phyloP scores from a whole-genome alignment of 2,113 vertebrate species.

The Campylomormyrus tamandua region DNA sequence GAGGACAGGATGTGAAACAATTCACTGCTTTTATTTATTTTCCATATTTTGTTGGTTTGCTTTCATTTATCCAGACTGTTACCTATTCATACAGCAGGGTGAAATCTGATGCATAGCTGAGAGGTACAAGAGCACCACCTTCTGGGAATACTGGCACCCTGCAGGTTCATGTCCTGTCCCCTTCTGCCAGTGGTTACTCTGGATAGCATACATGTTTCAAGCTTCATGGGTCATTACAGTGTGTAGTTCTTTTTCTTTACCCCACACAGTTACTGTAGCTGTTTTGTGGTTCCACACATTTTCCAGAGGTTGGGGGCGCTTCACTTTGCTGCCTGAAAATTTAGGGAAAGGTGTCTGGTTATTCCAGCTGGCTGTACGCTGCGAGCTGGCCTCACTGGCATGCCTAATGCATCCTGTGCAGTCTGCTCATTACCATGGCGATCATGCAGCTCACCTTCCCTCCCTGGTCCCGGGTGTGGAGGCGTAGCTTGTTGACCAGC shows the following conservation, averaged over 20 bases:
- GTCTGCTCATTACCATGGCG: background rate
- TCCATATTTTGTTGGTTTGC: background rate
- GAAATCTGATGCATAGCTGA: background rate
- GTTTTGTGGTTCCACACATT: background rate
- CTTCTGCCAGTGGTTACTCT: background rate
- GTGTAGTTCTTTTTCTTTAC: background rate
- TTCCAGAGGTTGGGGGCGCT: background rate
- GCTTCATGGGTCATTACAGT: background rate
- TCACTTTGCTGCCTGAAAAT: conserved; percentile 54
- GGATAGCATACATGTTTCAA: background rate
- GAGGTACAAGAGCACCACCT: background rate
- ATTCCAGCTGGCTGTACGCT: background rate
- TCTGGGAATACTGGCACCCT: background rate
- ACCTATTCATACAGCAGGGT: background rate
- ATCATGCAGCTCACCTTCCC: conserved; percentile 65
- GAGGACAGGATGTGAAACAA: background rate
- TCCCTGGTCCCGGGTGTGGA: conserved; percentile 70
- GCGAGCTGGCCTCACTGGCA: background rate
- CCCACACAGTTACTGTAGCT: background rate
- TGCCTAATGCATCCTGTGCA: background rate
- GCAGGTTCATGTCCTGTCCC: background rate
- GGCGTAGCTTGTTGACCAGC: conserved; percentile 82
- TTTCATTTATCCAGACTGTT: background rate
- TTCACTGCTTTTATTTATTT: background rate
- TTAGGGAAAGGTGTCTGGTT: conserved; percentile 6